Conservation (phyloP, 2,797 vertebrate genomes). For the Austrolebias charrua region DNA sequence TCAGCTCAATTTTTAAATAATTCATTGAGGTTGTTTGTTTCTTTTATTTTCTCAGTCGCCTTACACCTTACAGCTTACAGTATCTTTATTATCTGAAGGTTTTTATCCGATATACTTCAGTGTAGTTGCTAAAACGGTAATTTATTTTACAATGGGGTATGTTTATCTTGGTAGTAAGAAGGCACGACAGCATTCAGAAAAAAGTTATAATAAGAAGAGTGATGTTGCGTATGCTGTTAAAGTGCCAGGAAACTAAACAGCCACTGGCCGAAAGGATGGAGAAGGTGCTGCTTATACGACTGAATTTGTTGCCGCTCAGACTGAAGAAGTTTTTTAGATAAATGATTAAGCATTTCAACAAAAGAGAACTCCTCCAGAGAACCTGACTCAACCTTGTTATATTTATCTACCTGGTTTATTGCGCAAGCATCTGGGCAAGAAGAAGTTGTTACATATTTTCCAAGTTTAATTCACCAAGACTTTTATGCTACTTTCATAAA, state of each 20-base stretch:
- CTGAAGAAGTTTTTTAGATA: too few relatives aligned
- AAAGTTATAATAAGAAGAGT: not conserved
- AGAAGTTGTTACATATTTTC: too few relatives aligned
- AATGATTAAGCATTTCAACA: too few relatives aligned
- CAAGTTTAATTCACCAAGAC: not conserved
- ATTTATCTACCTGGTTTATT: too few relatives aligned
- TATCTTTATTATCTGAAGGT: constrained; percentile 18
- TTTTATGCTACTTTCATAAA: not conserved
- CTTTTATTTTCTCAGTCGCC: constrained; percentile 21
- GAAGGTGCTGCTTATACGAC: too few relatives aligned
- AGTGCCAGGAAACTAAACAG: too few relatives aligned
- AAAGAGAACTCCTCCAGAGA: too few relatives aligned
- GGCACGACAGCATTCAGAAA: not conserved
- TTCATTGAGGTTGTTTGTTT: constrained; percentile 34
- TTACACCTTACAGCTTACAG: constrained; percentile 14
- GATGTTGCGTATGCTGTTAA: too few relatives aligned
- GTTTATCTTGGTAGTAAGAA: not conserved
- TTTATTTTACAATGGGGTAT: not conserved
- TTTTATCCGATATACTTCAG: constrained; percentile 15
- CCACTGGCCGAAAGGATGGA: too few relatives aligned
- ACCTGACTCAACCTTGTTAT: too few relatives aligned
- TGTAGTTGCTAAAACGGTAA: constrained; percentile 6
- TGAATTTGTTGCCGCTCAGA: too few relatives aligned
- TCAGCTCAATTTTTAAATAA: constrained; percentile 54
- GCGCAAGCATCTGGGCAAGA: too few relatives aligned